A percentile compares a stretch with the other conserved stretches of the same genome.
Evolutionary conservation across 2,113 vertebrate genomes (phyloP).

Genomic region (Malurus elegans): DNA sequence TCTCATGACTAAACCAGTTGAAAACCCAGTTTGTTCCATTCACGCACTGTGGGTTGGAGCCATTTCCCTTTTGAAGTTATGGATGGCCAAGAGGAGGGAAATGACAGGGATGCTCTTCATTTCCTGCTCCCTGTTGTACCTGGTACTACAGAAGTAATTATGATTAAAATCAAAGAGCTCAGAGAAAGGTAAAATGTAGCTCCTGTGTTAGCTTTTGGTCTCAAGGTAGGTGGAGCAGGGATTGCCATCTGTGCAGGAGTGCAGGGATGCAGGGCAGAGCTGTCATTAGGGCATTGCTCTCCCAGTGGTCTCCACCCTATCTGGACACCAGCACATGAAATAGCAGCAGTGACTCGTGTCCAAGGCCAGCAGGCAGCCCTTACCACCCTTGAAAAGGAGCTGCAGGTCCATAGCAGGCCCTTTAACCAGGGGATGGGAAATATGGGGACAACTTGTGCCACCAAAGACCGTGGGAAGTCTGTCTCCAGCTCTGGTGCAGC

Average conservation of each 20-base stretch:
- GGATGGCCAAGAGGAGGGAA: neutral
- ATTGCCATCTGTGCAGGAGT: neutral
- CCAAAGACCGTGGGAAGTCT: neutral
- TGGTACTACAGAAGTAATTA: neutral
- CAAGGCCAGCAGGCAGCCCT: neutral
- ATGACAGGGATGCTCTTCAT: neutral
- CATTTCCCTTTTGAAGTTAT: neutral
- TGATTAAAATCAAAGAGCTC: neutral
- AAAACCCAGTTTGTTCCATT: neutral
- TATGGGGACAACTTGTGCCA: neutral
- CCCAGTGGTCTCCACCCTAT: neutral
- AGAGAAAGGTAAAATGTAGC: neutral
- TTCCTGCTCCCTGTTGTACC: neutral
- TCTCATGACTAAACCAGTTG: neutral
- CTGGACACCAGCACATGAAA: neutral
- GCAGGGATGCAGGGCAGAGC: neutral
- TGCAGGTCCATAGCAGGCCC: neutral
- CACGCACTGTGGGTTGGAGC: accelerated
- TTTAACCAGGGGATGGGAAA: neutral
- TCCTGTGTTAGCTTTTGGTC: neutral
- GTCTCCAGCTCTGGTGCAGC: neutral
- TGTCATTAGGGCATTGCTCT: neutral
- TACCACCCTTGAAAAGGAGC: neutral
- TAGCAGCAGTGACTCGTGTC: neutral
- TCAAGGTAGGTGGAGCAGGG: neutral